Evolutionary conservation across 2,888 invertebrate species (phyloP).

Genomic region (Emmelina monodactyla): DNA sequence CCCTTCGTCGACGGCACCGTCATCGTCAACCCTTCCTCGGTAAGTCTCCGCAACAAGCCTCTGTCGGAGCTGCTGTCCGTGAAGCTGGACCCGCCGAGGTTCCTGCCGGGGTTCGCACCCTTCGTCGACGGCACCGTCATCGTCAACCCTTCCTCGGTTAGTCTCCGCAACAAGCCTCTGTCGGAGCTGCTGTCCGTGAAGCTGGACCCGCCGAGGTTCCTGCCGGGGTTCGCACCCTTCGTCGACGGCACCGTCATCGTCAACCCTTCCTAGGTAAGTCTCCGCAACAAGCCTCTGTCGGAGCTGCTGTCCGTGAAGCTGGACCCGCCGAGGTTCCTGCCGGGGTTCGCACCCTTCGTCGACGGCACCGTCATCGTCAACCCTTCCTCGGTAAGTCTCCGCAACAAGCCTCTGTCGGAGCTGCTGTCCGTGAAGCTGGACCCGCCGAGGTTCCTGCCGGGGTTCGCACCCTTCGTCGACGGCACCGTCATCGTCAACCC

Average conservation of each 20-base stretch:
- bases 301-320: slow-evolving; percentile 77
- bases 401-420: slow-evolving; percentile 78
- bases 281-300: slow-evolving; percentile 78
- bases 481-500: slow-evolving; percentile 82
- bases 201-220: slow-evolving; percentile 81
- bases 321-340: slow-evolving; percentile 82
- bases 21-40: slow-evolving; percentile 71
- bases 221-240: slow-evolving; percentile 93
- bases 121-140: slow-evolving; percentile 91
- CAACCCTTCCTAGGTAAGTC: slow-evolving; percentile 70
- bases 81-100: slow-evolving; percentile 79
- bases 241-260: slow-evolving; percentile 88
- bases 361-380: slow-evolving; percentile 86
- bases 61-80: slow-evolving; percentile 77
- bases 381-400: slow-evolving; percentile 70
- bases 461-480: slow-evolving; percentile 95
- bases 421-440: slow-evolving; percentile 78
- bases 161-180: slow-evolving; percentile 78
- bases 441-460: slow-evolving; percentile 83
- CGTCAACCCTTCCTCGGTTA: slow-evolving; percentile 69
- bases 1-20: slow-evolving; percentile 93
- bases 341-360: slow-evolving; percentile 93
- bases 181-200: slow-evolving; percentile 76
- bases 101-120: slow-evolving; percentile 91
- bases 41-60: slow-evolving; percentile 76